Conservation (phyloP, 2,797 vertebrate species). For the Ceryle rudis region DNA sequence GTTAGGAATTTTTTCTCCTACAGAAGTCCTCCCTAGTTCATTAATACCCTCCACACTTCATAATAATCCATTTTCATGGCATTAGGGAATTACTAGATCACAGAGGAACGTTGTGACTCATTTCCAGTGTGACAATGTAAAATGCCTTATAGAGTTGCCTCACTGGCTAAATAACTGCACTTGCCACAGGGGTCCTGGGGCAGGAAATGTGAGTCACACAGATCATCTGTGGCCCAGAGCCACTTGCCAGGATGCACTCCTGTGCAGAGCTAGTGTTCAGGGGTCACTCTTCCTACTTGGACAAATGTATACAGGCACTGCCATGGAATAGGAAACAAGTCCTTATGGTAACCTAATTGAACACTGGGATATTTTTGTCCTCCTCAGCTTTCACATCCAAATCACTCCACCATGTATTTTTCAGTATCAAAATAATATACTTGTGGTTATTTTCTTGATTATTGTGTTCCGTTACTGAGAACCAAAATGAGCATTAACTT, state of each 20-base stretch:
- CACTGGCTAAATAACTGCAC: neutral
- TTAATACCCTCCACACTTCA: neutral
- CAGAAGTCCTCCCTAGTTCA: neutral
- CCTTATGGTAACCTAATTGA: neutral
- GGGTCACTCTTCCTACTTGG: neutral
- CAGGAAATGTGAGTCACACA: neutral
- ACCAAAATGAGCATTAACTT: neutral
- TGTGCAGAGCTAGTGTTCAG: neutral
- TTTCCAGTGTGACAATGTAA: neutral
- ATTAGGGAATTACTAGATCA: neutral
- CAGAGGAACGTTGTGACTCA: neutral
- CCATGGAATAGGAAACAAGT: neutral
- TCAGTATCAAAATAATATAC: neutral
- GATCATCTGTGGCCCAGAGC: neutral
- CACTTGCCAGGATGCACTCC: neutral
- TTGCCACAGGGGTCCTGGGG: fast-evolving
- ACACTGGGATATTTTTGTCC: neutral
- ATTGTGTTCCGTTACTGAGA: neutral
- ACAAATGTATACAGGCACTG: neutral
- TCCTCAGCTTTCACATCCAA: neutral
- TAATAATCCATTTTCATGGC: neutral
- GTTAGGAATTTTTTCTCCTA: neutral
- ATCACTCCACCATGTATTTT: neutral
- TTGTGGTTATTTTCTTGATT: neutral
- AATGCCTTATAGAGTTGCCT: fast-evolving